phyloP scores from a whole-genome alignment of 2,888 invertebrate genomes.

The Seira sanloemensis region DNA sequence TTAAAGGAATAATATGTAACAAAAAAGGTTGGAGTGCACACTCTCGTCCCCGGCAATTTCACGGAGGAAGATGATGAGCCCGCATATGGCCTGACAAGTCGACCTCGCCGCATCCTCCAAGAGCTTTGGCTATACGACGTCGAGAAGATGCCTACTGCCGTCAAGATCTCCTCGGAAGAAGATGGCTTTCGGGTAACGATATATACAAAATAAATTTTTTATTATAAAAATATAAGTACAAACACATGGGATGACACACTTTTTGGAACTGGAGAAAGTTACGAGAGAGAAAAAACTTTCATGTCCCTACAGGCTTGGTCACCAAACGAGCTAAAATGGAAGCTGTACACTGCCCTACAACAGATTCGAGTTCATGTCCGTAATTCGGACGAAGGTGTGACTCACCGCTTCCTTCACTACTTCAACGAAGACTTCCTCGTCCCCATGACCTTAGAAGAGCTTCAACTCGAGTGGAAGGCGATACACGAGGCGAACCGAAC shows the following conservation, averaged over 20 bases:
- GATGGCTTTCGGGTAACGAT: conserved; percentile 68
- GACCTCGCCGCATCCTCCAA: conserved; percentile 67
- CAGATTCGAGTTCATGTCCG: conserved; percentile 66
- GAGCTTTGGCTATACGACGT: conserved; percentile 70
- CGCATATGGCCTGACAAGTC: conserved; percentile 65
- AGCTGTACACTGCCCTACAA: conserved; percentile 66
- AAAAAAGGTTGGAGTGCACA: conserved; percentile 69
- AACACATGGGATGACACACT: not conserved
- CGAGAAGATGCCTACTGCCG: conserved; percentile 69
- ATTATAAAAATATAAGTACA: conserved; percentile 22
- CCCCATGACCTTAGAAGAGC: conserved; percentile 69
- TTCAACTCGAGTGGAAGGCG: conserved; percentile 68
- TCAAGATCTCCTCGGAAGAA: conserved; percentile 68
- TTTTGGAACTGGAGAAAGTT: not conserved
- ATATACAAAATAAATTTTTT: conserved; percentile 53
- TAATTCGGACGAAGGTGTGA: conserved; percentile 65
- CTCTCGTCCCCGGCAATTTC: conserved; percentile 67
- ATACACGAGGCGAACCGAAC: conserved; percentile 68
- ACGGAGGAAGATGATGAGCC: conserved; percentile 67
- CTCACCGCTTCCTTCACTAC: conserved; percentile 68
- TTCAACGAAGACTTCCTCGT: conserved; percentile 70
- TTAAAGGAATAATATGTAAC: no score
- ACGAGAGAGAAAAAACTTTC: not conserved
- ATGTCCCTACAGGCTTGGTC: conserved; percentile 61
- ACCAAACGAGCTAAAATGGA: conserved; percentile 68